Conservation (phyloP, 2,888 invertebrate genomes). For the Oligia latruncula region DNA sequence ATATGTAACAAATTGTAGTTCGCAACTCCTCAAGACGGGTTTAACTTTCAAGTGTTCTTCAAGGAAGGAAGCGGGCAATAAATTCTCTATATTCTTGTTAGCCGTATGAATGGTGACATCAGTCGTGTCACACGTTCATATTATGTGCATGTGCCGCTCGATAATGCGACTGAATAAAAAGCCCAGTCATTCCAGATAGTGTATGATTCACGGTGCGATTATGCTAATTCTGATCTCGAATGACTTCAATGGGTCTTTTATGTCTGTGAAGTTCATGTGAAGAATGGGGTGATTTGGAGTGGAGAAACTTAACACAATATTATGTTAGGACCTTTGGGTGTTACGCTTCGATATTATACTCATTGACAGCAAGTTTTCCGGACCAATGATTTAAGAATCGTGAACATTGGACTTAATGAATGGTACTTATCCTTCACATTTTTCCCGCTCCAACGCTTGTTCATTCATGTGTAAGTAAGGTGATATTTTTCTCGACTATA, state of each 20-base stretch:
- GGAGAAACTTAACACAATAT: conserved; percentile 34
- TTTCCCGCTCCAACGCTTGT: conserved; percentile 33
- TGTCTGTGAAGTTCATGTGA: conserved; percentile 37
- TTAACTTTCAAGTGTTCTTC: conserved; percentile 50
- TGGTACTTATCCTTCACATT: conserved; percentile 44
- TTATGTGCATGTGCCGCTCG: conserved; percentile 51
- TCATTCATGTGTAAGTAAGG: conserved; percentile 49
- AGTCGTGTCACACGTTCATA: conserved; percentile 55
- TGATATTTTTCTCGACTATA: conserved; percentile 21
- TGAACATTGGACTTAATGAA: conserved; percentile 53
- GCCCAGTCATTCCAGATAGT: conserved; percentile 47
- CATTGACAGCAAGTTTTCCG: conserved; percentile 47
- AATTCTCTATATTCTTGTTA: conserved; percentile 59
- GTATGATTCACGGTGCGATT: conserved; percentile 58
- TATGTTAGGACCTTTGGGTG: conserved; percentile 24
- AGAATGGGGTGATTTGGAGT: conserved; percentile 39
- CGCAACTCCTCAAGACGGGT: conserved; percentile 36
- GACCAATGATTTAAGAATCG: conserved; percentile 50
- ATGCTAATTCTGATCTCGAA: conserved; percentile 54
- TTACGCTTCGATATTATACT: conserved; percentile 21
- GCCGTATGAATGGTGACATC: conserved; percentile 57
- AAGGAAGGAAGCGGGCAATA: conserved; percentile 60
- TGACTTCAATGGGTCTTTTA: conserved; percentile 41
- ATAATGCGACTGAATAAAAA: conserved; percentile 58
- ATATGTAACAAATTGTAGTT: conserved; percentile 51